Evolutionary conservation across 2,113 vertebrate genomes (phyloP), one percentile per base, ranked within the genome.

Genomic region (Rhegmatorhina hoffmannsi): DNA sequence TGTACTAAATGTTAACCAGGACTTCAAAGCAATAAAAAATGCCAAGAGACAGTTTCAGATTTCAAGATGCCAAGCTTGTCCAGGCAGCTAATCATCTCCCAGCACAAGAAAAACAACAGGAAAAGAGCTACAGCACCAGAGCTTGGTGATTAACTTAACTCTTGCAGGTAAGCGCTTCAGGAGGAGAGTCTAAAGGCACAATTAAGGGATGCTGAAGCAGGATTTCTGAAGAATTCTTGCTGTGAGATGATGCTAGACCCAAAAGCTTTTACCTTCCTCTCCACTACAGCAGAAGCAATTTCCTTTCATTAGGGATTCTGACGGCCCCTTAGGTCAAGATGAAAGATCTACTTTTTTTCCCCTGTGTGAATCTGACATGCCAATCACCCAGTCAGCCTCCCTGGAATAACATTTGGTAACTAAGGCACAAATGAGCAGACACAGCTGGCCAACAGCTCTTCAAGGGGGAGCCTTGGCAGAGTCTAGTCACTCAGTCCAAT

Each of bases 1-100:
- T 0, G 3, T 78, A 87, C 82, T 95, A 97, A 96, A 96, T 12
- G 94, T 81, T 96, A 88, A 95, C 60, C 76, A 92, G 81, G 50
- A 78, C 95, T 95, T 89, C 38, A 77, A 95, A 43, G 82, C 68
- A 75, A 75, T 89, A 84, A 88, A 96, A 94, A 58, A 56, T 34
- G 36, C 47, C 84, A 67, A 87, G 85, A 95, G 90, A 89, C 46
- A 58, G 72, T 50, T 95, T 75, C 60, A 72, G 66, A 95, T 95
- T 96, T 76, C 73, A 91, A 95, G 90, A 87, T 68, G 50, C 64
- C 94, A 84, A 94, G 90, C 62, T 75, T 92, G 88, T 87, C 89
- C 80, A 75, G 83, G 28, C 73, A 92, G 78, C 85, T 92, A 89
- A 96, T 92, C 88, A 79, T 75, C 93, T 87, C 92, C 33, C 55